Base-by-base conservation (phyloP, 2,797 vertebrate genomes). In the Lophotriccus pileatus region DNA sequence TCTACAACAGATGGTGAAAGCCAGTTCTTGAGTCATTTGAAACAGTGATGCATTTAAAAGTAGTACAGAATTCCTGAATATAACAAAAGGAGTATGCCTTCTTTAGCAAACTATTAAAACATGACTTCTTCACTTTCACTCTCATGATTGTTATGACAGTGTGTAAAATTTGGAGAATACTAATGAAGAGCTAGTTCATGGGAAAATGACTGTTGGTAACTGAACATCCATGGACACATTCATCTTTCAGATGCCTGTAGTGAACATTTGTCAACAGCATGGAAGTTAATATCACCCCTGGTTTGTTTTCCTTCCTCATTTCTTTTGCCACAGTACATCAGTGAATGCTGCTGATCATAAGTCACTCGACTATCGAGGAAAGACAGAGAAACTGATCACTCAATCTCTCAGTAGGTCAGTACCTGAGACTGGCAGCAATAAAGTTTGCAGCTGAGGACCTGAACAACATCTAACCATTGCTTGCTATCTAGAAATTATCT, bases 11-110 rank as follows among this genome's bases (percentile, higher is more conserved):
- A 81, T 84, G 60, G 37, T 94, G 90, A 94, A 83, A 95, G 63
- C 27, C 70, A 83, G 49, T 74, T 90, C 60, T 95, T 85, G 41
- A 95, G 81, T 90, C 22, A 87, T 90, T 80, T 90, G 53, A 87
- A 93, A 84, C 44, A 70, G 41, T 82, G 44, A 37, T 94, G 52
- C 43, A 36, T 84, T 92, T 92, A 36, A 69, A 89, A 82, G 23
- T 30, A 44, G 30, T 34, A 44, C 43, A 28, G 41, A 89, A 70
- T 55, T 87, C 46, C 60, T 80, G 72, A 85, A 46, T 39, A 56
- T 17, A 70, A 59, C 68, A 46, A 89, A 90, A 87, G 21, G 12
- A 73, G 4, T 17, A 14, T 63, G 52, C 34, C 56, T 82, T 44
- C 74, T 82, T 78, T 74, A 37, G 28, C 8, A 73, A 47, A 28